phyloP scores from a whole-genome alignment of 2,113 vertebrate species.

The Gallinago jamesoni region DNA sequence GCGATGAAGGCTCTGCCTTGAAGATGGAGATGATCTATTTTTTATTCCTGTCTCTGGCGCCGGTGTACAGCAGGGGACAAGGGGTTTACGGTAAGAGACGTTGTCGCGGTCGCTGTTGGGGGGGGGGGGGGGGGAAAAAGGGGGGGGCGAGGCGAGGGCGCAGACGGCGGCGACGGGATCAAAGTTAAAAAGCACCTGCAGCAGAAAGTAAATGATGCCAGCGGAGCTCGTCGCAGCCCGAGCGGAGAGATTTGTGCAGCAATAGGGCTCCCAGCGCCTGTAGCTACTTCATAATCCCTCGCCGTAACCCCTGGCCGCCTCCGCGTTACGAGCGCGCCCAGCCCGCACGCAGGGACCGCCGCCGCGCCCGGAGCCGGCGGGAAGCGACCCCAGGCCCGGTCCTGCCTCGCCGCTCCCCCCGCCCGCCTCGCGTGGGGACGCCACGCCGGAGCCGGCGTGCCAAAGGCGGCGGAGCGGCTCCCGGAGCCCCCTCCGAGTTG shows the following conservation, averaged over 20 bases:
- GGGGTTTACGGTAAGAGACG: constrained; percentile 72
- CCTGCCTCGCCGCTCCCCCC: neutral
- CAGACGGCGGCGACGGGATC: neutral
- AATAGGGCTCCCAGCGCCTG: neutral
- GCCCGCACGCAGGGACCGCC: neutral
- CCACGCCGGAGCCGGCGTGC: neutral
- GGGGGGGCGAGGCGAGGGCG: neutral
- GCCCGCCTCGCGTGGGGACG: neutral
- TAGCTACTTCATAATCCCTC: neutral
- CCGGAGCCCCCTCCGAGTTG: neutral
- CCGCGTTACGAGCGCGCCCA: neutral
- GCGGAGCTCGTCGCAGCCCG: neutral
- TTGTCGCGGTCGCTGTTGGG: neutral
- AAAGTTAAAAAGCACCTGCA: constrained; percentile 65
- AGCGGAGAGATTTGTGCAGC: neutral
- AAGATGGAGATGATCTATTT: constrained; percentile 71
- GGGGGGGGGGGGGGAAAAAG: neutral
- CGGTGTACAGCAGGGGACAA: constrained; percentile 62
- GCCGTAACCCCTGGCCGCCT: neutral
- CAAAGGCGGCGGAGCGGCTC: neutral
- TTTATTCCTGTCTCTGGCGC: constrained; percentile 64
- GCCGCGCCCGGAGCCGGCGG: neutral
- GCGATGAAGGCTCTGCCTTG: constrained; percentile 60
- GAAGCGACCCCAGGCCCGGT: neutral
- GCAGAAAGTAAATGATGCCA: constrained; percentile 28